Percentiles rank a stretch among this genome's conserved stretches.
phyloP scores from a whole-genome alignment of 92 coral and sea anemone species.

The Hydrozoanthus gracilis region DNA sequence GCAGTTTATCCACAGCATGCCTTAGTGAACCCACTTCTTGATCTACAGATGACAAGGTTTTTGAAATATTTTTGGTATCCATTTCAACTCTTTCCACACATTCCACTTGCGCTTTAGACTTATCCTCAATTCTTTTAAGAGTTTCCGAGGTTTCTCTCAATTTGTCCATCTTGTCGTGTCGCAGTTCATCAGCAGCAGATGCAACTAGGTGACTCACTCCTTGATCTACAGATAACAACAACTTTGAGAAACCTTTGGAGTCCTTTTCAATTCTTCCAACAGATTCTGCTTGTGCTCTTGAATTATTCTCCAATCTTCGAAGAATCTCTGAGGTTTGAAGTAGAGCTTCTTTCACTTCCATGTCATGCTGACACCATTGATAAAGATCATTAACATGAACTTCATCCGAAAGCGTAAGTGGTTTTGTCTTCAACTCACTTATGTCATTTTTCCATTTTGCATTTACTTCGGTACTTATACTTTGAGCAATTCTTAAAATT shows the following conservation, averaged over 20 bases:
- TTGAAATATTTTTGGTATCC: neutral
- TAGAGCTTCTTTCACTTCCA: neutral
- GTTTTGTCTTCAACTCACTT: neutral
- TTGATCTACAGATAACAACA: neutral
- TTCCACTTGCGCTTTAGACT: no score
- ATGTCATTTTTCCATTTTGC: neutral
- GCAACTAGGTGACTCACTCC: neutral
- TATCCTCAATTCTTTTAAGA: no score
- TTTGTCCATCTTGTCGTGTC: no score
- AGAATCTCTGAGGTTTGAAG: neutral
- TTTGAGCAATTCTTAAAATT: neutral
- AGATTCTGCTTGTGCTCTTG: no score
- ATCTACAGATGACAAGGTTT: conserved; percentile 2
- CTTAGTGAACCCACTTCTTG: neutral
- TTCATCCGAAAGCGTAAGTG: neutral
- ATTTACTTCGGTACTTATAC: neutral
- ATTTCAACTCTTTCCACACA: neutral
- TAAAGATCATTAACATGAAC: neutral
- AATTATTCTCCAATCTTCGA: no score
- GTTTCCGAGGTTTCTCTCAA: no score
- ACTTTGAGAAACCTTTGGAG: neutral
- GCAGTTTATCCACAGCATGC: neutral
- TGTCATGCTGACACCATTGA: neutral
- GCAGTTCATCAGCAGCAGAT: no score
- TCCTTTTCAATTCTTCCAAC: neutral